These are phyloP conservation scores for Planiliza haematocheilus DNA, from an alignment of 2,113 vertebrate species.

Conservation along the genomic window DNA sequence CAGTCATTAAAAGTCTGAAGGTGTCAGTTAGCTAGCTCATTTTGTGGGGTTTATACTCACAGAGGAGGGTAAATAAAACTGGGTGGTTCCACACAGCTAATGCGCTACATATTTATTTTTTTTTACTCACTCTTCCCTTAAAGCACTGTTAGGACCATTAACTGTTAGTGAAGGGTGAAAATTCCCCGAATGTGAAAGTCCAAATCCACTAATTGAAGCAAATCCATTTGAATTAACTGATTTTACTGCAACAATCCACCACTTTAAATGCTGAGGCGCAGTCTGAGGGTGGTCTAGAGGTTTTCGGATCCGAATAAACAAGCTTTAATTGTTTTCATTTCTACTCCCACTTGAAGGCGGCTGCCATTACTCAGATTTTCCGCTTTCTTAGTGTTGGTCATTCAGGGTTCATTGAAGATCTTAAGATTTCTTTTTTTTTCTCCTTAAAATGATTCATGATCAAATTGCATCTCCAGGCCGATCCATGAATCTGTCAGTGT, in stretches of 20 bases:
- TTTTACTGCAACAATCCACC: too few species aligned
- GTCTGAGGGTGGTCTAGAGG: too few species aligned
- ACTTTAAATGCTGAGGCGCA: not conserved
- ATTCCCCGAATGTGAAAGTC: not conserved
- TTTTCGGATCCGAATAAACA: conserved; percentile 12
- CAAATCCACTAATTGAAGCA: not conserved
- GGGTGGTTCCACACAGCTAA: too few species aligned
- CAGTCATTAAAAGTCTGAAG: too few species aligned
- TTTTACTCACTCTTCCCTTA: too few species aligned
- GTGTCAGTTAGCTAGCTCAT: not conserved
- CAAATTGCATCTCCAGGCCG: too few species aligned
- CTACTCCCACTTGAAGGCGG: conserved; percentile 19
- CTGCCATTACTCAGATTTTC: conserved; percentile 3
- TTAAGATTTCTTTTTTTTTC: not conserved
- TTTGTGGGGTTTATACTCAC: not conserved
- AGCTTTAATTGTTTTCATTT: conserved; percentile 18
- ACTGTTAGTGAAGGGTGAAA: too few species aligned
- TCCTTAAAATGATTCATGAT: too few species aligned
- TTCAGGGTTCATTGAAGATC: not conserved
- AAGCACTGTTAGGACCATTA: too few species aligned
- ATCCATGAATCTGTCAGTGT: conserved; percentile 1
- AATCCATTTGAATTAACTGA: not conserved
- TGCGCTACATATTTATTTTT: too few species aligned
- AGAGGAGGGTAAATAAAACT: not conserved
- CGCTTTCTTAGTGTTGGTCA: not conserved